Evolutionary conservation across 1,140 invertebrate species (phyloP), one percentile per base, ranked within the genome.

Genomic region (Drosophila sproati): DNA sequence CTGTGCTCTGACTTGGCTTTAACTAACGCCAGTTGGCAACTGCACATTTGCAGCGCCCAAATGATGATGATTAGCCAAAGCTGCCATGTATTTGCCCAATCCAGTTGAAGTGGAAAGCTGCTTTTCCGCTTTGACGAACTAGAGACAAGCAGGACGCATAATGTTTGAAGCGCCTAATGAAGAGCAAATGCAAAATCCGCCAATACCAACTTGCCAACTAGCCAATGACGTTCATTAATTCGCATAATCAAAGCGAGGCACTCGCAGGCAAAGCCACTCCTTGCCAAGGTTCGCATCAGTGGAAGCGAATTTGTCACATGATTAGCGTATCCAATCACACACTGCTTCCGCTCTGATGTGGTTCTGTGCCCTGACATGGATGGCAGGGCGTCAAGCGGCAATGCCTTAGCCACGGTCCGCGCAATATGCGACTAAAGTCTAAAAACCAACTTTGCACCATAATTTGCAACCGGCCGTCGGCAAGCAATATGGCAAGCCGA

Each of bases 301-400:
- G 56, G 50, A 60, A 73, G 67, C 79, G 82, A 82, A 87, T 87
- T 87, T 88, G 83, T 77, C 83, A 87, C 80, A 87, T 83, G 83
- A 87, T 87, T 87, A 87, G 77, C 83, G 77, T 71, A 87, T 88
- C 83, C 75, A 87, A 86, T 86, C 86, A 70, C 75, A 76, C 45
- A 56, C 48, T 64, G 59, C 48, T 59, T 4, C 20, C 35, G 34
- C 29, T 37, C 45, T 55, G 50, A 31, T 55, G 52, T 12, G 34
- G 39, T 7, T 56, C 10, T 43, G 32, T 57, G 31, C 45, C 68
- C 71, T 72, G 37, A 67, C 48, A 56, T 73, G 66, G 66, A 77
- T 68, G 78, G 72, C 64, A 52, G 45, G 45, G 77, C 73, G 70
- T 74, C 62, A 74, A 64, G 45, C 55, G 43, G 8, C 56, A 60